A percentile compares a stretch with the other conserved stretches of the same genome.
Evolutionary conservation across 1,140 invertebrate species (phyloP).

Genomic region (Sminthurides bifidus): DNA sequence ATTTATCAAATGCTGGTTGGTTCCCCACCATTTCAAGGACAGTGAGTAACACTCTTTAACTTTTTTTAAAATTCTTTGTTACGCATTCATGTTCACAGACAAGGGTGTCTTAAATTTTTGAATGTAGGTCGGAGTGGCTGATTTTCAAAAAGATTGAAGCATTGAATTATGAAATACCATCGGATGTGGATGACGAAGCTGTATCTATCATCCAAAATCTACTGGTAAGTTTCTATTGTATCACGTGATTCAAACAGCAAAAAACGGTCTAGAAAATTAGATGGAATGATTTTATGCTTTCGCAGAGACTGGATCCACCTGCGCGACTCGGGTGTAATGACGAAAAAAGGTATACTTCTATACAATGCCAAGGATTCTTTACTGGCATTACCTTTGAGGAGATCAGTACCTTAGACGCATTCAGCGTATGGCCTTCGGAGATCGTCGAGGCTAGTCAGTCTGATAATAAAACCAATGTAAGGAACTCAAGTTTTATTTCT

Average conservation of each 20-base stretch:
- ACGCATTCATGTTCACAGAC: not conserved
- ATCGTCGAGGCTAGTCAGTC: not conserved
- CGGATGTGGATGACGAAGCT: conserved; percentile 70
- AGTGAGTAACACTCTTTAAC: conserved; percentile 37
- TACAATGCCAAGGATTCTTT: conserved; percentile 79
- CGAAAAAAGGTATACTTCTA: conserved; percentile 58
- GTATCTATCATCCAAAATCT: conserved; percentile 63
- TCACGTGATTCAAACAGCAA: not conserved
- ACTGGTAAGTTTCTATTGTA: conserved; percentile 45
- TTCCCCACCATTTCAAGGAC: conserved; percentile 76
- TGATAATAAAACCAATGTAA: not conserved
- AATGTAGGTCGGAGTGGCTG: conserved; percentile 74
- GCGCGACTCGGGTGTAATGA: conserved; percentile 75
- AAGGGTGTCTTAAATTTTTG: conserved; percentile 11
- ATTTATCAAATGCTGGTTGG: conserved; percentile 95
- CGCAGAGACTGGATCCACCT: conserved; percentile 55
- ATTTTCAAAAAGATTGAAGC: conserved; percentile 93
- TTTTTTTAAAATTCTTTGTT: conserved; percentile 1
- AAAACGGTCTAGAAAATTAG: not conserved
- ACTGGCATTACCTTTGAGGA: conserved; percentile 68
- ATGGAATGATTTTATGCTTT: conserved; percentile 22
- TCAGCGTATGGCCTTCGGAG: conserved; percentile 68
- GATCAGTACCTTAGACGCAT: conserved; percentile 63
- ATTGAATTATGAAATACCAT: conserved; percentile 83
- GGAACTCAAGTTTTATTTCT: not conserved